These are phyloP conservation scores for Rosalia funebris DNA, from an alignment of 2,888 invertebrate genomes.

Conservation along the genomic window DNA sequence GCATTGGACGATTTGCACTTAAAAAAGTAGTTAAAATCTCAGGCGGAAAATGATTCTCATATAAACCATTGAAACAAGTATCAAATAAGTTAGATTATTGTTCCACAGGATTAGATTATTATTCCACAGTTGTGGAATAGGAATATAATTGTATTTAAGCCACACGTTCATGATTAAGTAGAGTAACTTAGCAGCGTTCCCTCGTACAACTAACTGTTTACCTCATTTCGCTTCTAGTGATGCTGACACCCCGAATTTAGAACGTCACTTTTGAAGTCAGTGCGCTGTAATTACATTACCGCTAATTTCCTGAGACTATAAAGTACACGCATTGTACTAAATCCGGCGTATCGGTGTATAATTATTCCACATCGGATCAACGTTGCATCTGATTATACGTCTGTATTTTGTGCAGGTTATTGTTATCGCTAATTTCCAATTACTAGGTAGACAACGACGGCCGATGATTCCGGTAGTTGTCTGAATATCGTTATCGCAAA, in stretches of 20 bases:
- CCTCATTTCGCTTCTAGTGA: too few species aligned
- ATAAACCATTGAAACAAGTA: too few species aligned
- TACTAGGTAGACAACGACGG: constrained; percentile 36
- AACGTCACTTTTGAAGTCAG: background rate
- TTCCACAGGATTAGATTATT: too few species aligned
- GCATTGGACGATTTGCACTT: too few species aligned
- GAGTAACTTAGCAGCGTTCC: too few species aligned
- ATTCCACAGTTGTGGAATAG: too few species aligned
- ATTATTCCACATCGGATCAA: constrained; percentile 25
- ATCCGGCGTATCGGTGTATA: constrained; percentile 22
- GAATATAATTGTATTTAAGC: too few species aligned
- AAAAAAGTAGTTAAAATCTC: too few species aligned
- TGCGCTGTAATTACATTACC: background rate
- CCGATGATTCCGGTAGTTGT: background rate
- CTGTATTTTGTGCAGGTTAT: constrained; percentile 36
- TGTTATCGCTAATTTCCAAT: constrained; percentile 39
- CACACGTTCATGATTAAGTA: too few species aligned
- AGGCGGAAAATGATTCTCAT: too few species aligned
- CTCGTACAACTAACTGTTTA: too few species aligned
- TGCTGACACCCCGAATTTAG: background rate
- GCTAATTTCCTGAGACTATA: background rate
- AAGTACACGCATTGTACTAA: background rate
- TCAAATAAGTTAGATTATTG: too few species aligned
- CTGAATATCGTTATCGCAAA: constrained; percentile 26
- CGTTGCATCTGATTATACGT: constrained; percentile 32